phyloP scores from a whole-genome alignment of 2,113 vertebrate genomes.

The Gymnorhina tibicen region DNA sequence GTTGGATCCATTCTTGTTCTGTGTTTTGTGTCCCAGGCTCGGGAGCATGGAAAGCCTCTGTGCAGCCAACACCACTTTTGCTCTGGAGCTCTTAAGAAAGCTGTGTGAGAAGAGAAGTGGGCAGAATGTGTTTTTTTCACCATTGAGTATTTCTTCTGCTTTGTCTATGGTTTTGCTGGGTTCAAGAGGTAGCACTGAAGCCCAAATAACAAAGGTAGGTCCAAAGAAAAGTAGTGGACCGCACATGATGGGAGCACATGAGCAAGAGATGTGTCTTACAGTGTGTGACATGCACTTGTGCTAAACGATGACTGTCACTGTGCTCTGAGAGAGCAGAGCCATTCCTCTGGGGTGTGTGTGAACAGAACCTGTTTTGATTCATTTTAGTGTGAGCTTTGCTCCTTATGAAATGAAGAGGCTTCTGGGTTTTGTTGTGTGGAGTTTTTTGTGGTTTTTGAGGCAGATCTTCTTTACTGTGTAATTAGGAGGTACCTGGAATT shows the following conservation, averaged over 20 bases:
- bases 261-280: accelerated
- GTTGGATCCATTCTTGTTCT: background rate
- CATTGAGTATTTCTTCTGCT: conserved; percentile 84
- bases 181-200: conserved; percentile 74
- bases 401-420: background rate
- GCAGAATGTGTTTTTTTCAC: conserved; percentile 82
- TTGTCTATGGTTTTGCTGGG: conserved; percentile 87
- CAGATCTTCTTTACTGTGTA: background rate
- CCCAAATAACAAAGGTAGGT: conserved; percentile 84
- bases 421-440: accelerated
- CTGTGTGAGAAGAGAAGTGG: conserved; percentile 48
- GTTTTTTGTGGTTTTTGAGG: background rate
- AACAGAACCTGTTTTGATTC: background rate
- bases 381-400: background rate
- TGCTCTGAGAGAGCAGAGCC: background rate
- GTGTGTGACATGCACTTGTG: background rate
- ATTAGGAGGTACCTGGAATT: background rate
- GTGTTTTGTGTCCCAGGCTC: background rate
- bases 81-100: conserved; percentile 77
- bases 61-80: conserved; percentile 78
- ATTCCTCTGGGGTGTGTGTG: background rate
- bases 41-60: conserved; percentile 75
- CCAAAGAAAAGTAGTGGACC: accelerated
- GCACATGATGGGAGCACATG: background rate
- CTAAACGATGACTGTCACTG: background rate